A percentile compares a stretch with the other conserved stretches of the same genome.
Evolutionary conservation across 2,888 invertebrate genomes (phyloP).

Genomic region (Amblyteles armatorius): DNA sequence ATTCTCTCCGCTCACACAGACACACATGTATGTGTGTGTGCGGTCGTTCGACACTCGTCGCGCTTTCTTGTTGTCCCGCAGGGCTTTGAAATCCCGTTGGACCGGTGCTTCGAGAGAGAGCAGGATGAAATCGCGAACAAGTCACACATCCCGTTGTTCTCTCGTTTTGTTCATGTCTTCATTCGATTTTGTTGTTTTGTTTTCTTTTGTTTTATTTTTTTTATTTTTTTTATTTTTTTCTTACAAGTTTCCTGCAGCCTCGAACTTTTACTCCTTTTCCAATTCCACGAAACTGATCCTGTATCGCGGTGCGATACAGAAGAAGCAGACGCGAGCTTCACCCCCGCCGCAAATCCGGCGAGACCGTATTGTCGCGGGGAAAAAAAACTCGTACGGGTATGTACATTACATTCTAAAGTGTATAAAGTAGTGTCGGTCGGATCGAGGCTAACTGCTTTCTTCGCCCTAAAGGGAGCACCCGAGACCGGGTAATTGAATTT

Average conservation of each 20-base stretch:
- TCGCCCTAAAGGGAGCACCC: constrained; percentile 60
- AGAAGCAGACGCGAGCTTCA: background rate
- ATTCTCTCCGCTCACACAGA: background rate
- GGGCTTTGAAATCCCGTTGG: constrained; percentile 51
- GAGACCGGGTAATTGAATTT: constrained; percentile 60
- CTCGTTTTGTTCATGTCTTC: constrained; percentile 17
- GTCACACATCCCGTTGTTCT: constrained; percentile 52
- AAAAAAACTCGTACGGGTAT: constrained; percentile 32
- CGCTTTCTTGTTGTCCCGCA: constrained; percentile 40
- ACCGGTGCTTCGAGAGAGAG: constrained; percentile 37
- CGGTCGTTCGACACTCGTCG: constrained; percentile 23
- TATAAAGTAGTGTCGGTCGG: constrained; percentile 42
- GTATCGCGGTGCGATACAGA: background rate
- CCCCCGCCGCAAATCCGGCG: constrained; percentile 10
- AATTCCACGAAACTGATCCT: background rate
- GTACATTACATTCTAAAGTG: constrained; percentile 51
- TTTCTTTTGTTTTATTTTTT: no score
- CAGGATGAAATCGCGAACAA: constrained; percentile 40
- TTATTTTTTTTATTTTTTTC: background rate
- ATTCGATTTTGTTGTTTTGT: background rate
- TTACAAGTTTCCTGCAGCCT: background rate
- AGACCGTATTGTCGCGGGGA: background rate
- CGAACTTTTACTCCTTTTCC: constrained; percentile 6
- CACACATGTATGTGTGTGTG: background rate
- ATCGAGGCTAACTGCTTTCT: constrained; percentile 64